phyloP scores from a whole-genome alignment of 1,140 invertebrate species.

The Lepeophtheirus salmonis region DNA sequence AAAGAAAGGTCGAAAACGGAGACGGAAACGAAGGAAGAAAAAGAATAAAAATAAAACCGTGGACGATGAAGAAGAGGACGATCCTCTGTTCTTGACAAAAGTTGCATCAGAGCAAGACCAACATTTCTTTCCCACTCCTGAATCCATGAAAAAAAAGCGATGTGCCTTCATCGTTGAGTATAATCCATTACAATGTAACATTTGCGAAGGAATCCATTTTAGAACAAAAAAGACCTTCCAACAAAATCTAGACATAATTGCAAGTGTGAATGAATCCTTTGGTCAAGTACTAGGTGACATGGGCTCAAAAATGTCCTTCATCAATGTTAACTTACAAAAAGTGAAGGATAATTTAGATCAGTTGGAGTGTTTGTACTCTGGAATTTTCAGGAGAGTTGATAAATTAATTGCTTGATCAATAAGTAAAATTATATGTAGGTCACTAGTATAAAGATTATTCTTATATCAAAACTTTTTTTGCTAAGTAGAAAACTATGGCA shows the following conservation, averaged over 20 bases:
- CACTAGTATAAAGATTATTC: too few species aligned
- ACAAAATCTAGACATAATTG: slow-evolving; percentile 1
- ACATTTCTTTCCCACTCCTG: not conserved
- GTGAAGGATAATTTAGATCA: slow-evolving; percentile 5
- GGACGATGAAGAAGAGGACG: not conserved
- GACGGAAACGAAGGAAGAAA: not conserved
- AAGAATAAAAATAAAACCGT: not conserved
- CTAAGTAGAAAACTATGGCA: too few species aligned
- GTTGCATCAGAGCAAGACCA: not conserved
- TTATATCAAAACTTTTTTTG: too few species aligned
- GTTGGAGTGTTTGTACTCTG: slow-evolving; percentile 8
- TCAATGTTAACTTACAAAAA: slow-evolving; percentile 1
- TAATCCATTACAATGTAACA: not conserved
- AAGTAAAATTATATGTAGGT: too few species aligned
- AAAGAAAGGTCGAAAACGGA: not conserved
- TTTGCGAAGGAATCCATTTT: slow-evolving; percentile 14
- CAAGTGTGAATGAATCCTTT: slow-evolving; percentile 3
- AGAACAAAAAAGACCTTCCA: slow-evolving; percentile 8
- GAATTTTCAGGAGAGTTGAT: slow-evolving; percentile 8
- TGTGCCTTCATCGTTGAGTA: slow-evolving; percentile 4
- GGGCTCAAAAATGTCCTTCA: not conserved
- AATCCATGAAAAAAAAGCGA: slow-evolving; percentile 1
- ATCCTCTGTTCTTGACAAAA: not conserved
- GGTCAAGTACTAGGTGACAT: slow-evolving; percentile 1
- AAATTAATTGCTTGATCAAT: slow-evolving; percentile 12